Conservation (phyloP, 1,140 invertebrate genomes). For the Aleiodes sp. region DNA sequence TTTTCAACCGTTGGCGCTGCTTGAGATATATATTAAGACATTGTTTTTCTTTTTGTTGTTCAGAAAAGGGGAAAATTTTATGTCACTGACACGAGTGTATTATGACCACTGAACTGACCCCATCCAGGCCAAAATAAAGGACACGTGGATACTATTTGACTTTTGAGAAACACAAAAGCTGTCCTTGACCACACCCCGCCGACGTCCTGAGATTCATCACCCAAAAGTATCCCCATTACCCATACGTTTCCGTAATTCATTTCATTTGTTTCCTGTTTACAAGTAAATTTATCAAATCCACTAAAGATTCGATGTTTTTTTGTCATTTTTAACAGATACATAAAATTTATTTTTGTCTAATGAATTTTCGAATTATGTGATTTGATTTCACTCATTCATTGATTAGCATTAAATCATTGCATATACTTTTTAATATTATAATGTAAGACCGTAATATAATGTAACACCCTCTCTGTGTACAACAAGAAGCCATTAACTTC, state of each 20-base stretch:
- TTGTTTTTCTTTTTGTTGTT: background rate
- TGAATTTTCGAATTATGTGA: no score
- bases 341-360: no score
- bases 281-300: no score
- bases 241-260: background rate
- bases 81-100: conserved; percentile 39
- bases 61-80: conserved; percentile 13
- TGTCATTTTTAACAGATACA: no score
- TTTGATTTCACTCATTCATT: no score
- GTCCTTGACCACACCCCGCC: background rate
- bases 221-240: background rate
- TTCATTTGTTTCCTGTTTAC: no score
- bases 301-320: no score
- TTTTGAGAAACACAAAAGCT: background rate
- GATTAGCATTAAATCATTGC: no score
- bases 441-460: background rate
- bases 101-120: conserved; percentile 28
- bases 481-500: background rate
- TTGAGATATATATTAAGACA: background rate
- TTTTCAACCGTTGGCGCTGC: background rate
- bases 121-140: background rate
- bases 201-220: background rate
- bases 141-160: conserved; percentile 23
- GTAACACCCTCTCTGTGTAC: background rate
- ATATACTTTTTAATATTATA: no score